Conservation (phyloP, 2,888 invertebrate species). For the Diarsia brunnea region DNA sequence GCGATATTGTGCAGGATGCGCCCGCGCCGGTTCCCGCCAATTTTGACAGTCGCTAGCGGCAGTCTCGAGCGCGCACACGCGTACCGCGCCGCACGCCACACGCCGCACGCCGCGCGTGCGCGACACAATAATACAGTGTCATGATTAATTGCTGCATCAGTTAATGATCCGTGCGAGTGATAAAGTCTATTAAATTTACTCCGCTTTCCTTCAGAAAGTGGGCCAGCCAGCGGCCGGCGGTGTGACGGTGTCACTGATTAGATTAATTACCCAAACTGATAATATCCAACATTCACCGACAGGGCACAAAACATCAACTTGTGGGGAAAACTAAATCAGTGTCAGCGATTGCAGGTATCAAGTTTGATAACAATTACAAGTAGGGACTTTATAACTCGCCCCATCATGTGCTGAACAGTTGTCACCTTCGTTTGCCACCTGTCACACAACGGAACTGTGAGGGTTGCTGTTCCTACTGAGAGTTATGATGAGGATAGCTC, state of each 20-base stretch:
- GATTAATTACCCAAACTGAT: constrained; percentile 56
- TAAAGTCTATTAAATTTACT: constrained; percentile 67
- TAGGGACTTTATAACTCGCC: neutral
- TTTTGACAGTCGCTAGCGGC: constrained; percentile 77
- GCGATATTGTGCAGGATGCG: constrained; percentile 31
- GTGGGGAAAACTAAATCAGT: constrained; percentile 16
- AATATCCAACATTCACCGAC: constrained; percentile 9
- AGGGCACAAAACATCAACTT: constrained; percentile 20
- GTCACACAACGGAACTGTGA: neutral
- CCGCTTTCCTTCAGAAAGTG: constrained; percentile 65
- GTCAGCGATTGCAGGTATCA: constrained; percentile 2
- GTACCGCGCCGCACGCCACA: constrained; percentile 21
- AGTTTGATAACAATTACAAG: neutral
- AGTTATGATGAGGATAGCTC: neutral
- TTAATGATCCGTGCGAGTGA: constrained; percentile 76
- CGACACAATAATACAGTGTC: constrained; percentile 51
- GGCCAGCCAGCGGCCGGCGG: constrained; percentile 63
- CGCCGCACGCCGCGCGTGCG: constrained; percentile 21
- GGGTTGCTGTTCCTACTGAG: neutral
- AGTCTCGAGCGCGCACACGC: constrained; percentile 68
- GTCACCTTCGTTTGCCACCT: neutral
- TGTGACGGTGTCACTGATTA: constrained; percentile 65
- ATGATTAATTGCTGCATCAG: constrained; percentile 66
- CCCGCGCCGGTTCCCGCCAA: constrained; percentile 74
- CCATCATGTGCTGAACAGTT: neutral